Evolutionary conservation across 1,140 invertebrate genomes (phyloP).

Genomic region (Aphidius gifuensis): DNA sequence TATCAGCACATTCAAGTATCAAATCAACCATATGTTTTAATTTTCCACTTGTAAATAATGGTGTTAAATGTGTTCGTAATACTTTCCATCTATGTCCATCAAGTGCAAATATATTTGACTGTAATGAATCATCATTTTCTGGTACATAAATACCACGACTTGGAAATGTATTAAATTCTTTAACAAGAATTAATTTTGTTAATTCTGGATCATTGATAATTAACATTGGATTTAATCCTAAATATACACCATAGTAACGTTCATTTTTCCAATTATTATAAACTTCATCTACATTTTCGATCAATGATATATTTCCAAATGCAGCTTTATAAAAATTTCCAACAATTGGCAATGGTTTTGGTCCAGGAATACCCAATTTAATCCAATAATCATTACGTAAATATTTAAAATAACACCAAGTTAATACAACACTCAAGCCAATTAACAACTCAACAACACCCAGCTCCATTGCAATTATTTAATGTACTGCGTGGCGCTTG

Average conservation of each 20-base stretch:
- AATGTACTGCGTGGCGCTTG: too few relatives aligned
- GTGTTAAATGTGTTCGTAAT: slow-evolving; percentile 41
- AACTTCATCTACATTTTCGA: slow-evolving; percentile 24
- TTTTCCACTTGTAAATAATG: slow-evolving; percentile 50
- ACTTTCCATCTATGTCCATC: slow-evolving; percentile 40
- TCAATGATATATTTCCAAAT: slow-evolving; percentile 18
- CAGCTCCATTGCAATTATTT: not conserved
- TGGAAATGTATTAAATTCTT: slow-evolving; percentile 58
- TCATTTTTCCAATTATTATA: slow-evolving; percentile 27
- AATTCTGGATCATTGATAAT: slow-evolving; percentile 59
- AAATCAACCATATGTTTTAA: slow-evolving; percentile 45
- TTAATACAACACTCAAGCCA: not conserved
- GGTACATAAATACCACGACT: slow-evolving; percentile 53
- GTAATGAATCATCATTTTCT: slow-evolving; percentile 51
- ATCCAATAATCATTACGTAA: slow-evolving; percentile 46
- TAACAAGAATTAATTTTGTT: slow-evolving; percentile 60
- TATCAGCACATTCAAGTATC: slow-evolving; percentile 30
- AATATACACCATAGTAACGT: slow-evolving; percentile 39
- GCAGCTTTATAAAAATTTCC: slow-evolving; percentile 35
- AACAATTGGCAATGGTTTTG: slow-evolving; percentile 43
- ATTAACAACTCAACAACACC: not conserved
- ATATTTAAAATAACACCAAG: slow-evolving; percentile 4
- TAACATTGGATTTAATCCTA: slow-evolving; percentile 48
- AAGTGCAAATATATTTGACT: slow-evolving; percentile 29
- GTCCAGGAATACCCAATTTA: slow-evolving; percentile 42